Conservation (phyloP, 2,888 invertebrate genomes). For the Operophtera brumata region DNA sequence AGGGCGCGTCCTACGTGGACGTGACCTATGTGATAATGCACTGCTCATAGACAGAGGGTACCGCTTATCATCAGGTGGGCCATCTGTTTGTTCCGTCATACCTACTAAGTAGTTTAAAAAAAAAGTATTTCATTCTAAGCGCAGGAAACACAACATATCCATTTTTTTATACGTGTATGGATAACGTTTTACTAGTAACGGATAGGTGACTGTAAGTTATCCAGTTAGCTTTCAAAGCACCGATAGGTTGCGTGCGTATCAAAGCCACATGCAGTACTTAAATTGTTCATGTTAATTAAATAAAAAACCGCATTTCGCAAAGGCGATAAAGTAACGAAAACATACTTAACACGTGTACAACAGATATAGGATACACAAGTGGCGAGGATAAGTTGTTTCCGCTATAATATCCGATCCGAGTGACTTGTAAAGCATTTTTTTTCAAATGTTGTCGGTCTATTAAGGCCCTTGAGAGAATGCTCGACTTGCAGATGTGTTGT, state of each 20-base stretch:
- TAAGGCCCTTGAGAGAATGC: conserved; percentile 44
- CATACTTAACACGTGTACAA: conserved; percentile 66
- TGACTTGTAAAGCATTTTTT: conserved; percentile 45
- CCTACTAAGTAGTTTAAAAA: no score
- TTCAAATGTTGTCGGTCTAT: conserved; percentile 41
- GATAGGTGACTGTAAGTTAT: conserved; percentile 21
- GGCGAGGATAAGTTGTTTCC: conserved; percentile 60
- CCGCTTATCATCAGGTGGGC: no score
- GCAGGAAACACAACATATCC: conserved; percentile 20
- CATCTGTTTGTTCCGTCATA: no score
- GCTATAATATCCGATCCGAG: conserved; percentile 43
- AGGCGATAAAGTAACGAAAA: conserved; percentile 58
- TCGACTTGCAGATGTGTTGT: conserved; percentile 46
- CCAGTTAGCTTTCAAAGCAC: conserved; percentile 23
- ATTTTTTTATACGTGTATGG: conserved; percentile 15
- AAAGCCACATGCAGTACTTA: conserved; percentile 31
- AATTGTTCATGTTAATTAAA: conserved; percentile 40
- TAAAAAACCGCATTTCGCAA: conserved; percentile 46
- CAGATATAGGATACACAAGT: conserved; percentile 57
- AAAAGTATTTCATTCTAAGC: conserved; percentile 22
- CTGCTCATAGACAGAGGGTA: no score
- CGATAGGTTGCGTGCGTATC: conserved; percentile 41
- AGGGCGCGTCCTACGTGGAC: no score
- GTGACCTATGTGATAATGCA: no score
- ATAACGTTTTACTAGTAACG: conserved; percentile 27